Evolutionary conservation across 2,888 invertebrate species (phyloP), one percentile per base, ranked within the genome.

Genomic region (Leucania comma): DNA sequence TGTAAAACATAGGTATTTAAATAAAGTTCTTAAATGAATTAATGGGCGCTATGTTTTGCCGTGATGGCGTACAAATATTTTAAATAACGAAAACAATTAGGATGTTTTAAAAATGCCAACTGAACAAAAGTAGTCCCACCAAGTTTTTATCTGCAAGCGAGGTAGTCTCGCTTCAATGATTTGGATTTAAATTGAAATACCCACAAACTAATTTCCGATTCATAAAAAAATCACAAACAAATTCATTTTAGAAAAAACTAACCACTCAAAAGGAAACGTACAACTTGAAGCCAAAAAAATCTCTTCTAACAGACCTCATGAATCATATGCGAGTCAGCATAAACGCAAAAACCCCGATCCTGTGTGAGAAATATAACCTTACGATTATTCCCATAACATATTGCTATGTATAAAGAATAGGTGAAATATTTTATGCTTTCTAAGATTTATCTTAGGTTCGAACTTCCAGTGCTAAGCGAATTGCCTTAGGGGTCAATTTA

Each of bases 401-500:
- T 62, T 66, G 68, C 35, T 63, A 57, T 63, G 68, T 65, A 60
- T 82, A 64, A 80, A 78, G 69, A 68, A 70, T 64, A 60, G 20
- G 46, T 58, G 46, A 78, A 61, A 82, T 81, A 78, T 80, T 81
- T 81, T 75, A 78, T 68, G 67, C 26, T 50, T 46, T 3, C 9
- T 17, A 65, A 46, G 62, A 75, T 82, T 78, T 78, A 80, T 75
- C 48, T 78, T 46, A 53, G 75, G 65, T 62, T 65, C 29, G 10
- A 78, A 71, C 38, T 78, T 75, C 54, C 56, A 75, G 80, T 38
- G 46, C 80, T 51, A 17, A 72, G 26, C 51, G 35, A 56, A 63
- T 81, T 51, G 61, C 54, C 54, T 66, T 32, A 38, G 54, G 53
- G 60, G 48, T 53, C 61, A 50, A 75, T 65, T 68, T 66, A 42